Percentiles rank a stretch among this genome's conserved stretches.
phyloP scores from a whole-genome alignment of 2,113 vertebrate genomes.

The Protobothrops flavoviridis region DNA sequence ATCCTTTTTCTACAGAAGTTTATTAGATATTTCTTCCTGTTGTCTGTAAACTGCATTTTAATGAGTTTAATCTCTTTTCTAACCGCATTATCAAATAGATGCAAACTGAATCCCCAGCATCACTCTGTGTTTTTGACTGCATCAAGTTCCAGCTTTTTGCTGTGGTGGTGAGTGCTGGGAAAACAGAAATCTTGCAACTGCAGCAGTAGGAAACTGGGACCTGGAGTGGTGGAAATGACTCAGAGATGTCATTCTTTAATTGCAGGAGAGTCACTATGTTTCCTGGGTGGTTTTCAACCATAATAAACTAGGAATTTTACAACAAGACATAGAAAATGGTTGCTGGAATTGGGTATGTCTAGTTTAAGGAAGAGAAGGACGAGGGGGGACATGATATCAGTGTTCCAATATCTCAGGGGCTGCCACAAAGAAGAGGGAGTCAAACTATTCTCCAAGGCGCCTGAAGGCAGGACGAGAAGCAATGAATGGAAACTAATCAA shows the following conservation, averaged over 20 bases:
- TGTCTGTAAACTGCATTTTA: background rate
- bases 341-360: too few relatives aligned
- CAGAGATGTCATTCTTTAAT: background rate
- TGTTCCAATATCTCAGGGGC: too few relatives aligned
- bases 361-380: too few relatives aligned
- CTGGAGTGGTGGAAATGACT: background rate
- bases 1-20: background rate
- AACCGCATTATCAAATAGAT: background rate
- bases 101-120: background rate
- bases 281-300: background rate
- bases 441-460: too few relatives aligned
- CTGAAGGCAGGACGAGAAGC: too few relatives aligned
- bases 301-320: background rate
- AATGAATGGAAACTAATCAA: too few relatives aligned
- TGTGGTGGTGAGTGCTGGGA: background rate
- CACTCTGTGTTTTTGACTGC: background rate
- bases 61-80: background rate
- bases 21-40: background rate
- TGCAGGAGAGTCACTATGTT: background rate
- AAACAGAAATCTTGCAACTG: background rate
- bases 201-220: background rate
- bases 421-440: too few relatives aligned
- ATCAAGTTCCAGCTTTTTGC: background rate
- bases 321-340: background rate
- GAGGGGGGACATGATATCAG: too few relatives aligned